Evolutionary conservation across 2,797 vertebrate genomes (phyloP).

Genomic region (Syndactyla subalaris): DNA sequence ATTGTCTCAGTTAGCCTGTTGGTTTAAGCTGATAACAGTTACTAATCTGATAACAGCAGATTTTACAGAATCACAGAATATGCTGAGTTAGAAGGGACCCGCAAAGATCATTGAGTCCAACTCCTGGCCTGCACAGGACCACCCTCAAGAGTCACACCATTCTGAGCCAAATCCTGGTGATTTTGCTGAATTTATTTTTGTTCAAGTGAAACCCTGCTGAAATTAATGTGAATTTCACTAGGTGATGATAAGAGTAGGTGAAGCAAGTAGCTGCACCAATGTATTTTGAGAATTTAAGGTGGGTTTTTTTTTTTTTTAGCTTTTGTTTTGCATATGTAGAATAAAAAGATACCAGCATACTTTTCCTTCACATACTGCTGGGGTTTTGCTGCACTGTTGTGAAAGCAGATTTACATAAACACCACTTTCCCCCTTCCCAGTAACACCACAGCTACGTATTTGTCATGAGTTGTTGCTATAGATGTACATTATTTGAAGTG

Average conservation of each 20-base stretch:
- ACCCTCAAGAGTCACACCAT: background rate
- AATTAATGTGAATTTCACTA: background rate
- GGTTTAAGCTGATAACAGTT: background rate
- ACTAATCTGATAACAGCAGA: background rate
- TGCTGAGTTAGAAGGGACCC: background rate
- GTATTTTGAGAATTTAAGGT: background rate
- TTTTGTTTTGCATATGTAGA: background rate
- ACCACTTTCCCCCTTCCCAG: background rate
- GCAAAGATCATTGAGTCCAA: background rate
- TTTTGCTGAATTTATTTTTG: background rate
- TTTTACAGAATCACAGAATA: background rate
- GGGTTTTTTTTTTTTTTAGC: fast-evolving
- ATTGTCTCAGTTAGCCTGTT: background rate
- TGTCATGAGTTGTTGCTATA: too few relatives aligned
- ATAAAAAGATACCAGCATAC: background rate
- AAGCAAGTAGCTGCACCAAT: background rate
- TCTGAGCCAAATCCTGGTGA: background rate
- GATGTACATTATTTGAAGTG: too few relatives aligned
- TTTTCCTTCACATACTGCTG: background rate
- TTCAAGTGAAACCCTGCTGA: background rate
- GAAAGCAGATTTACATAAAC: background rate
- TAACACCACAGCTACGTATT: background rate
- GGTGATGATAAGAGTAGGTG: background rate
- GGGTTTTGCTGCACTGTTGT: background rate
- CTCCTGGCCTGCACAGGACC: background rate